A percentile compares a stretch with the other conserved stretches of the same genome.
Conservation (phyloP, 2,797 vertebrate species). For the Cirrhinus molitorella region DNA sequence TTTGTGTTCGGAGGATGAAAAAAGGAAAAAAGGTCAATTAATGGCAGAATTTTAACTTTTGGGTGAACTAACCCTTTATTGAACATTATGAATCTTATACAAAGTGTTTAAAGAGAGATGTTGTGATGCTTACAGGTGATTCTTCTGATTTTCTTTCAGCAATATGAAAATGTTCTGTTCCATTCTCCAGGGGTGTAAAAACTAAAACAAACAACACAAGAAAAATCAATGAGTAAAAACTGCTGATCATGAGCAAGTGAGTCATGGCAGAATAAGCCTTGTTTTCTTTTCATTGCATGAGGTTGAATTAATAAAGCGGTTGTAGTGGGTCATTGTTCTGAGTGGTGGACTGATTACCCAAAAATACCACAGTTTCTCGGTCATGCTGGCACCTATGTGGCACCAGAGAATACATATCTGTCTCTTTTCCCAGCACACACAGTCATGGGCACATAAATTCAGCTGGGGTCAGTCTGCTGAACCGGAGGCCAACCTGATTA, state of each 20-base stretch:
- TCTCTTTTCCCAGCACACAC: constrained; percentile 11
- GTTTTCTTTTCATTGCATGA: constrained; percentile 16
- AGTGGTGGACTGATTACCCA: constrained; percentile 32
- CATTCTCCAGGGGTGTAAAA: constrained; percentile 91
- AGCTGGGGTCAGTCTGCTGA: constrained; percentile 12
- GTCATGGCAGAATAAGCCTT: not conserved
- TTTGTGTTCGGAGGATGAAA: no score
- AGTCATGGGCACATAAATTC: not conserved
- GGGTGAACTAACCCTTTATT: no score
- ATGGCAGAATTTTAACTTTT: no score
- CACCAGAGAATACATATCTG: constrained; percentile 17
- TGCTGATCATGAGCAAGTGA: not conserved
- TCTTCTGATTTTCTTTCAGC: constrained; percentile 81
- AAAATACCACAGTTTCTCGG: constrained; percentile 36
- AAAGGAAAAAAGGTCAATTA: no score
- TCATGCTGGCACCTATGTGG: constrained; percentile 35
- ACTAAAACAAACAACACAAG: constrained; percentile 77
- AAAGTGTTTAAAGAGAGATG: not conserved
- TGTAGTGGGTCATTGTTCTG: constrained; percentile 26
- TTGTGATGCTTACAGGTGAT: constrained; percentile 76
- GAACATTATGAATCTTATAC: no score
- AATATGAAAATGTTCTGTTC: constrained; percentile 81
- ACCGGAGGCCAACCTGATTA: not conserved
- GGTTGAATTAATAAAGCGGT: constrained; percentile 1
- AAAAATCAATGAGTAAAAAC: constrained; percentile 14